Evolutionary conservation across 2,888 invertebrate species (phyloP), one percentile per base, ranked within the genome.

Genomic region (Himalopsyche japonica): DNA sequence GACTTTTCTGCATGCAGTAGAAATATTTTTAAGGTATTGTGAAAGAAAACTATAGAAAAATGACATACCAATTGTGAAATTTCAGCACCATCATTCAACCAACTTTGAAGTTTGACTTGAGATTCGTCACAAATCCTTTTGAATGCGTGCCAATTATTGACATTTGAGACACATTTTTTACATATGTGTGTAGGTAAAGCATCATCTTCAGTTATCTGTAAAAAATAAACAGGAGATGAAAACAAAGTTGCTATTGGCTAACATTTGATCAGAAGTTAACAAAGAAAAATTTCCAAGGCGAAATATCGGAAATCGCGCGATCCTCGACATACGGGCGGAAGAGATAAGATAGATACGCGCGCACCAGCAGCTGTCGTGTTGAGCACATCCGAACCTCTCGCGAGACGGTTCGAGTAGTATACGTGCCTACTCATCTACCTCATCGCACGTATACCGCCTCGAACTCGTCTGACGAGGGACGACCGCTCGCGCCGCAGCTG

Each of bases 141-240:
- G 91, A 94, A 95, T 87, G 91, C 90, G 88, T 94, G 93, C 95
- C 95, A 95, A 89, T 93, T 93, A 88, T 94, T 94, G 88, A 95
- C 93, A 91, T 93, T 94, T 88, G 91, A 92, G 88, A 93, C 89
- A 89, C 95, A 95, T 88, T 92, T 91, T 88, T 91, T 91, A 90
- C 95, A 95, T 89, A 95, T 93, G 90, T 93, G 92, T 27, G 93
- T 94, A 32, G 95, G 93, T 89, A 95, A 89, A 88, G 92, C 94
- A 90, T 95, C 95, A 89, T 92, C 91, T 88, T 92, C 89, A 88
- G 90, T 92, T 89, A 95, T 93, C 95, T 95, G 93, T 88, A 93
- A 93, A 57, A 57, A n/a, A 24, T 20, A 57, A 8, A 57, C 57
- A 57, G 10, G 32, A 48, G 57, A 27, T 70, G 64, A 80, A 77